A percentile compares a stretch with the other conserved stretches of the same genome.
phyloP scores from a whole-genome alignment of 2,113 vertebrate genomes.

The Mobula hypostoma region DNA sequence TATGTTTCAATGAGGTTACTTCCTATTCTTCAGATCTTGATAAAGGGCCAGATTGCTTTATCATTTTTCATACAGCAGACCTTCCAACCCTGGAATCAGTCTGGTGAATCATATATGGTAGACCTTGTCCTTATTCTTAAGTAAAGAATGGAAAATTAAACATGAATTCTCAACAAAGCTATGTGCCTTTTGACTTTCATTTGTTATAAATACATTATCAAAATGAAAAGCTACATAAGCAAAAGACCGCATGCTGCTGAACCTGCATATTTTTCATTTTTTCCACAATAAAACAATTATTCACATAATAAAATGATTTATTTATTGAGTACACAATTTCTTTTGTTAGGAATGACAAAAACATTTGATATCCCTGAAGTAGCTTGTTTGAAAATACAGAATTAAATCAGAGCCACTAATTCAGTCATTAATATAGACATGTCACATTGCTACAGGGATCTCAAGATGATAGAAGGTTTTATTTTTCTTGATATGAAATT shows the following conservation, averaged over 20 bases:
- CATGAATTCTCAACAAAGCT: background rate
- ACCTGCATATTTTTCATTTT: background rate
- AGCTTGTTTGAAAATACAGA: background rate
- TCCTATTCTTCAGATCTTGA: too few relatives aligned
- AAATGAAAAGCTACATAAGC: background rate
- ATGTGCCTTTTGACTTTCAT: background rate
- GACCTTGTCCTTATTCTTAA: too few relatives aligned
- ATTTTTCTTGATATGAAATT: background rate
- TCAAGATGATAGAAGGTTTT: background rate
- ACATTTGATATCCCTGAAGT: background rate
- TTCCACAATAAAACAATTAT: background rate
- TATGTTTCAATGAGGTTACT: too few relatives aligned
- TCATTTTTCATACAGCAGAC: too few relatives aligned
- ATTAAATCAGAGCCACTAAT: background rate
- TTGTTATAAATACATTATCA: background rate
- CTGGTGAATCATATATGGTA: too few relatives aligned
- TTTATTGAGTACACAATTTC: background rate
- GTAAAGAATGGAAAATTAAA: background rate
- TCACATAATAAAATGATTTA: background rate
- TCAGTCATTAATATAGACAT: background rate
- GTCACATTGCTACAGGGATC: background rate
- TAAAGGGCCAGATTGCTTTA: too few relatives aligned
- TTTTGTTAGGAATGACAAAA: background rate
- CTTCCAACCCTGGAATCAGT: too few relatives aligned
- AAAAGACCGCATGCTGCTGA: background rate